Conservation (phyloP, 2,113 vertebrate genomes). For the Alligator sinensis region DNA sequence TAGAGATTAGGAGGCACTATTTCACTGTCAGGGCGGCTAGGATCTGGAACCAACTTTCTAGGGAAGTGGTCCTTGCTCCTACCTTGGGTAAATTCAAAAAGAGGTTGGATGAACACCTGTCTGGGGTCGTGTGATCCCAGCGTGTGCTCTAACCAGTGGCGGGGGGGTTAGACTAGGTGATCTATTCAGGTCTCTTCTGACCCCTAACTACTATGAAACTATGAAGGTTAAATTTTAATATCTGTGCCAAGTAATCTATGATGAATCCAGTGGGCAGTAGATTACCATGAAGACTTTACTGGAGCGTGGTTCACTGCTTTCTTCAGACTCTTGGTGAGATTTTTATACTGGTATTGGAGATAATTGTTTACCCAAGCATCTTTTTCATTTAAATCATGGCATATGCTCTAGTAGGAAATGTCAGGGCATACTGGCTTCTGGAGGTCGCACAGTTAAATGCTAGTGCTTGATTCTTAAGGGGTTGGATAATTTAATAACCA, state of each 20-base stretch:
- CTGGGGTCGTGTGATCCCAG: too few relatives aligned
- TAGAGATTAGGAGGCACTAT: too few relatives aligned
- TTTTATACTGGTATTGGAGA: not conserved
- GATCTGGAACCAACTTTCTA: too few relatives aligned
- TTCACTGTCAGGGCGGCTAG: too few relatives aligned
- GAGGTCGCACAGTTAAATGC: conserved; percentile 20
- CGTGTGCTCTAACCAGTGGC: too few relatives aligned
- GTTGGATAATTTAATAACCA: conserved; percentile 47
- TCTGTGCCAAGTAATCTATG: not conserved
- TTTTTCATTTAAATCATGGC: not conserved
- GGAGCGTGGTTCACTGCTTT: not conserved
- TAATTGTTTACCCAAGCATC: not conserved
- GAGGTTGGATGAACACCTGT: too few relatives aligned
- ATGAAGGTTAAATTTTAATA: not conserved
- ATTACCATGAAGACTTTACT: not conserved
- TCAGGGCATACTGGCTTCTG: conserved; percentile 2
- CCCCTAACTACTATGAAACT: too few relatives aligned
- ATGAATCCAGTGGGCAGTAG: not conserved
- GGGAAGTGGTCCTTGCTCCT: too few relatives aligned
- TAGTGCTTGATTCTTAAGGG: not conserved
- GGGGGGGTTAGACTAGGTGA: too few relatives aligned
- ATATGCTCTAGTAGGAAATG: not conserved
- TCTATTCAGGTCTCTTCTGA: too few relatives aligned
- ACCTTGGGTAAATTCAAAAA: too few relatives aligned
- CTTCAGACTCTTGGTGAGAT: not conserved